Evolutionary conservation across 2,888 invertebrate genomes (phyloP).

Genomic region (Pseudoips prasinana): DNA sequence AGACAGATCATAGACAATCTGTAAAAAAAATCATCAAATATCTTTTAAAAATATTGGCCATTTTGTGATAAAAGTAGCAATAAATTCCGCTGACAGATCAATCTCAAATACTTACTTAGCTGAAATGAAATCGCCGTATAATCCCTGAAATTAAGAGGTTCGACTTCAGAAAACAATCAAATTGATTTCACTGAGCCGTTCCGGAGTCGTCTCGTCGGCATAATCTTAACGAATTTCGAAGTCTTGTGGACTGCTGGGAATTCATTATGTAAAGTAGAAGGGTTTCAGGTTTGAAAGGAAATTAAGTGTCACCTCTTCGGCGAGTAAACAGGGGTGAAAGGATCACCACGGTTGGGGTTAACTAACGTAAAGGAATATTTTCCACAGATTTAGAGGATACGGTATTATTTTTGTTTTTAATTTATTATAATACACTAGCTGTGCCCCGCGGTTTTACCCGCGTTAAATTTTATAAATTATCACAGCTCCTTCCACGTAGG

Average conservation of each 20-base stretch:
- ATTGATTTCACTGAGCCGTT: conserved; percentile 24
- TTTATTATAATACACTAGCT: too few species aligned
- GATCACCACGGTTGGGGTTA: conserved; percentile 6
- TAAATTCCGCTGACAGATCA: background rate
- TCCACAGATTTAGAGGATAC: conserved; percentile 16
- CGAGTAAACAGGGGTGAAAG: conserved; percentile 37
- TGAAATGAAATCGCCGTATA: conserved; percentile 15
- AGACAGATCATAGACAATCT: too few species aligned
- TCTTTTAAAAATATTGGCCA: too few species aligned
- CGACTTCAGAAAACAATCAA: conserved; percentile 23
- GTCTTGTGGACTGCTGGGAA: conserved; percentile 35
- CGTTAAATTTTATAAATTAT: too few species aligned
- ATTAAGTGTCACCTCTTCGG: conserved; percentile 55
- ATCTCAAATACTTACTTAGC: conserved; percentile 9
- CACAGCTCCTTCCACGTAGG: too few species aligned
- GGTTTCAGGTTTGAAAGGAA: conserved; percentile 44
- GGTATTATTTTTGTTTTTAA: conserved; percentile 8
- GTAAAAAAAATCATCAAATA: too few species aligned
- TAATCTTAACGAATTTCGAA: conserved; percentile 44
- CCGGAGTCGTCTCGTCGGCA: conserved; percentile 5
- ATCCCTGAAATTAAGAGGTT: conserved; percentile 21
- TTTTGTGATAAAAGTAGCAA: too few species aligned
- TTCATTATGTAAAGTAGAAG: conserved; percentile 62
- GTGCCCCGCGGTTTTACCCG: too few species aligned
- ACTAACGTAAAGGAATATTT: conserved; percentile 18